Evolutionary conservation across 2,888 invertebrate species (phyloP), one percentile per base, ranked within the genome.

Genomic region (Panorpa germanica): DNA sequence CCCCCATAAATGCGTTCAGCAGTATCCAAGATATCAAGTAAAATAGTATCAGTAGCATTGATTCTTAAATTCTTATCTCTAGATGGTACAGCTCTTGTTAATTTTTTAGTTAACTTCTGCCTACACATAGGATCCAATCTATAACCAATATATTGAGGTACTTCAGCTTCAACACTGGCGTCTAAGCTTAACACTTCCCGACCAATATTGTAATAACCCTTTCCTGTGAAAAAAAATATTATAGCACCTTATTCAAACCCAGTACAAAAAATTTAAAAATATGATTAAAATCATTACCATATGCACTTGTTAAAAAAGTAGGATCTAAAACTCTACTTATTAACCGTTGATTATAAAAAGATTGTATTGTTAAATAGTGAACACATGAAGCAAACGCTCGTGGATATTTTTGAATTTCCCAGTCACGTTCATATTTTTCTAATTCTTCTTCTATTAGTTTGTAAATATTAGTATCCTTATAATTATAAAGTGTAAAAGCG

Each of bases 111-210:
- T 34, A 74, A 48, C 23, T 57, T 50, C 32, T 53, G 50, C 16
- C 57, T 54, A 37, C 55, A 38, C 38, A 57, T 59, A 1, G 55
- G 50, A 25, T 43, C 44, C 7, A 81, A 50, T 27, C 59, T 47
- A 32, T 65, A 61, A 1, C 75, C 71, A 21, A 48, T 48, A 37
- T 62, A 62, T 34, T 67, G 59, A 1, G 61, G 59, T 40, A 59
- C 57, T 45, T 73, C 71, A 38, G 75, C 55, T 43, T 65, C 61
- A 12, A 68, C 57, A 35, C 58, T 56, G 27, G 62, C 59, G 43
- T 81, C 69, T 32, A 83, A 45, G 25, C 59, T 53, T 28, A 75
- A 58, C 31, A 75, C 49, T 49, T 76, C 73, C 37, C 67, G 56
- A 1, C 65, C 65, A 15, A 52, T 40, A 2, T 39, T 36, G 16